Percentiles rank a stretch among this genome's conserved stretches.
These are phyloP conservation scores for Chinchilla lanigera DNA, from an alignment of 2,113 vertebrate species.

Conservation along the genomic window DNA sequence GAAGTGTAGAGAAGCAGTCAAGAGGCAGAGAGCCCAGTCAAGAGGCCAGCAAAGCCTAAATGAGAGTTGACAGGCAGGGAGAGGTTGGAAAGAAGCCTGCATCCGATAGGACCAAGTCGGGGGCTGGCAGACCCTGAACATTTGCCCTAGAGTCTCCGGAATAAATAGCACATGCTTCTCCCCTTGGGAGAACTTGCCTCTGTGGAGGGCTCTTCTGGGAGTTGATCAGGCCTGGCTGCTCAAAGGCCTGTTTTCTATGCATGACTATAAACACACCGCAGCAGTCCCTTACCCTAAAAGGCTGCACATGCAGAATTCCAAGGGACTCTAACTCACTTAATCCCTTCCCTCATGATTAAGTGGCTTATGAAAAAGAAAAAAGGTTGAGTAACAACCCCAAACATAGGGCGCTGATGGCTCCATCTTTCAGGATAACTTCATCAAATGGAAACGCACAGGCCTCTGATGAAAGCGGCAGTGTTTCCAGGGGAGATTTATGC, in stretches of 20 bases:
- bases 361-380: not conserved
- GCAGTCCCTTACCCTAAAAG: not conserved
- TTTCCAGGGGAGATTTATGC: not conserved
- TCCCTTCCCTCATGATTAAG: conserved; percentile 8
- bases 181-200: not conserved
- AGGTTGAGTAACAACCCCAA: not conserved
- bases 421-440: not conserved
- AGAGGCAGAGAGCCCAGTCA: not conserved
- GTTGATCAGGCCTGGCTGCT: not conserved
- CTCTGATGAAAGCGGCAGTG: not conserved
- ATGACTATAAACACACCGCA: not conserved
- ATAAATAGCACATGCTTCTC: not conserved
- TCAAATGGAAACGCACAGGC: not conserved
- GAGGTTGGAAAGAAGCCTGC: not conserved
- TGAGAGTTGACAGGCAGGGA: rapidly evolving
- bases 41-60: not conserved
- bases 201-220: too few relatives aligned
- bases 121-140: too few relatives aligned
- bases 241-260: not conserved
- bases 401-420: not conserved
- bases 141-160: not conserved
- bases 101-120: not conserved
- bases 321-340: not conserved
- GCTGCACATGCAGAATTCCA: not conserved
- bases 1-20: not conserved